Conservation (phyloP, 2,797 vertebrate species). For the Onychomys arenicola region DNA sequence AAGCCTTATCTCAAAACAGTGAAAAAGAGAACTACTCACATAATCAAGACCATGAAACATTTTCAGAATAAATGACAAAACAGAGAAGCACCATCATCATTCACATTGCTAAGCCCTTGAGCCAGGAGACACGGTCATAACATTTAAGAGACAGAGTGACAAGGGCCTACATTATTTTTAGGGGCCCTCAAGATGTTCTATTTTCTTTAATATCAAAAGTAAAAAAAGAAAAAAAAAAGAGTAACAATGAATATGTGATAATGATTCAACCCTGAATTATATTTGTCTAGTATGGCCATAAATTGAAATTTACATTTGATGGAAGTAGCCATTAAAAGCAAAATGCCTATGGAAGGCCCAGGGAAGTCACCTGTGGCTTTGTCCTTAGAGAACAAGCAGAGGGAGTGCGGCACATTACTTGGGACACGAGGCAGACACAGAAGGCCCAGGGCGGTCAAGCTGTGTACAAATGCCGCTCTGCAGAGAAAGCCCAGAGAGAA, state of each 20-base stretch:
- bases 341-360: not conserved
- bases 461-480: not conserved
- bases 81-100: not conserved
- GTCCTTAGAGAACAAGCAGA: not conserved
- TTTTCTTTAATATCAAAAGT: constrained; percentile 37
- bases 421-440: not conserved
- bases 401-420: not conserved
- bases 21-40: not conserved
- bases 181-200: not conserved
- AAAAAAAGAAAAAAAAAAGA: not conserved
- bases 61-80: not conserved
- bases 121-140: not conserved
- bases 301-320: not conserved
- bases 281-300: not conserved
- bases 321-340: not conserved
- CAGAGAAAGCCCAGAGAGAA: not conserved
- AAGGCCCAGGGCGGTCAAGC: not conserved
- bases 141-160: not conserved
- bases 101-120: not conserved
- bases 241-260: not conserved
- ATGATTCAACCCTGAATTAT: not conserved
- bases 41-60: not conserved
- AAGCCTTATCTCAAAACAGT: not conserved
- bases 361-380: not conserved
- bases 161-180: not conserved